Base-by-base conservation (phyloP, 2,113 vertebrate genomes). In the Phylloscopus trochilus region DNA sequence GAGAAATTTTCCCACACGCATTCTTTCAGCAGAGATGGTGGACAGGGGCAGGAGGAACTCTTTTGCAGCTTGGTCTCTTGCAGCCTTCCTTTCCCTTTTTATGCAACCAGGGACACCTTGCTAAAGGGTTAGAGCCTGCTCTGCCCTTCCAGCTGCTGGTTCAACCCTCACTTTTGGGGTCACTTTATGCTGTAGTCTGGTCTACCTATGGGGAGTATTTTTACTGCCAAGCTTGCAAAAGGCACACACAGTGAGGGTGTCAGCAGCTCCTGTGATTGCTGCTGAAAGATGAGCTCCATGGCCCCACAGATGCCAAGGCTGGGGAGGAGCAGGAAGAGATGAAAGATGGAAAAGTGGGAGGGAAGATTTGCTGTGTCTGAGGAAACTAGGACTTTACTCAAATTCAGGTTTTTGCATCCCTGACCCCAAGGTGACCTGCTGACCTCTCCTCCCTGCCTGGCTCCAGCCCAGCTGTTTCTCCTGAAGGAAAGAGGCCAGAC, bases 391-490 rank as follows among this genome's bases (percentile, higher is more conserved):
- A 70, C 78, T 89, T 89, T 22, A 70, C 86, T 77, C 37, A 37
- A 82, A 93, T n/a, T 69, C 69, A 80, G 63, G 5, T 47, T 95
- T 89, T 92, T 55, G 43, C 78, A 76, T 83, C 82, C 18, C 81
- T 95, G 95, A 95, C 93, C 95, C 63, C 51, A 77, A 39, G 35
- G 46, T 90, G 94, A 92, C 94, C 87, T 60, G 37, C 66, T 91
- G 93, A 92, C 94, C 95, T 94, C 74, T 92, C n/a, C 55, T 93
- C 74, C 55, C 55, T 79, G 91, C 73, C 89, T 82, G 92, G 49
- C 58, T 92, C 58, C 87, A 87, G 30, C 24, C 90, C 89, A 94
- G 94, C 89, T 90, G 91, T 83, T 88, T 93, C 75, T 96, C 55
- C 89, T 83, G 87, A 83, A 88, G 86, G 69, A 87, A 90, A 68